Evolutionary conservation across 92 coral and sea anemone species (phyloP), one percentile per base, ranked within the genome.

Genomic region (Galaxea fascicularis): DNA sequence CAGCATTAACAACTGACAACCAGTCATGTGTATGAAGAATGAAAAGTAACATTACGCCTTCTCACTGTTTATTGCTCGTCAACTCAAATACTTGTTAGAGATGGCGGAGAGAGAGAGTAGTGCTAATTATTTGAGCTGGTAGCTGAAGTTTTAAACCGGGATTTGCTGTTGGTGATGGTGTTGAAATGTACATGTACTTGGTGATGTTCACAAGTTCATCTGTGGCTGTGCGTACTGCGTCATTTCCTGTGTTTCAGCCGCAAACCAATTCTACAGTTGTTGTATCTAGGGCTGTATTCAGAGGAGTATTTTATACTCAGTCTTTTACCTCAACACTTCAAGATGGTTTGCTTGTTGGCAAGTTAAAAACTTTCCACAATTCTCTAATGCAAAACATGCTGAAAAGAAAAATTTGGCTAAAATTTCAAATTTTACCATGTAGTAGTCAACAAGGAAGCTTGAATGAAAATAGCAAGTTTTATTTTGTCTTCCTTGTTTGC

Each of bases 211-310:
- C 64, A 80, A 70, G 86, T 58, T 71, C 86, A 17, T 57, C 86
- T 82, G 66, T 59, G 68, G 86, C 78, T 82, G 86, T 82, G 77
- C 71, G 78, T 82, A 82, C 86, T 70, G 27, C 75, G 20, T 51
- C 84, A 65, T 24, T 49, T 79, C 31, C 84, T 79, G 74, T 79
- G 75, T 79, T 66, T 82, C 78, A 82, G 86, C 86, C 86, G 26
- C 86, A 82, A 70, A 71, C 77, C 78, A 80, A n/a, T 53, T 80
- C 35, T 54, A 67, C 85, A 67, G 76, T 70, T 67, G 54, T 80
- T 68, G 76, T 80, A 82, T 58, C 76, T 71, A 71, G 63, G 65
- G 79, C 79, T 74, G 79, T 74, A 26, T 54, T 46, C 79, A 74
- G 86, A 82, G 86, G 86, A 82, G 86, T 82, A 82, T 82, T 70